These are phyloP conservation scores for Watsonalla binaria DNA, from an alignment of 2,888 invertebrate species.

Conservation along the genomic window DNA sequence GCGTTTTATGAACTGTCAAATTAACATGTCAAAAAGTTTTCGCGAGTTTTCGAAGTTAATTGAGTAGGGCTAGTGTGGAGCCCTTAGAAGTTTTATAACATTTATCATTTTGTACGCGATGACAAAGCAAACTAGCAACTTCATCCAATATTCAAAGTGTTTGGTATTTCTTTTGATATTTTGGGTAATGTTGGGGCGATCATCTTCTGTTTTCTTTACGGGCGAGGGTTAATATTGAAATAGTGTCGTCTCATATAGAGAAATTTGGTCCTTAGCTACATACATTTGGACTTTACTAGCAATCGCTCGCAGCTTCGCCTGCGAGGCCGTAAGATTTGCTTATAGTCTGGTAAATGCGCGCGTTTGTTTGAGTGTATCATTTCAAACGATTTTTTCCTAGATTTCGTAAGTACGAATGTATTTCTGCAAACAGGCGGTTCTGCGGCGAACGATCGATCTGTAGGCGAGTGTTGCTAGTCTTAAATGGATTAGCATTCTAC, in stretches of 20 bases:
- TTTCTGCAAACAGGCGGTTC: too few species aligned
- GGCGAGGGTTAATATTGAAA: neutral
- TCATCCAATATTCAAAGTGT: neutral
- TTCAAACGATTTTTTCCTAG: too few species aligned
- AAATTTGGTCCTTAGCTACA: too few species aligned
- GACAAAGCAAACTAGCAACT: neutral
- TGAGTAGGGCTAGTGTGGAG: neutral
- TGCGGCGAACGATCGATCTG: too few species aligned
- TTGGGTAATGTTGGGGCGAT: neutral
- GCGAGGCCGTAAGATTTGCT: too few species aligned
- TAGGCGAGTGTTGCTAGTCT: too few species aligned
- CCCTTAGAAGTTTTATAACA: neutral
- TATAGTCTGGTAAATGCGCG: too few species aligned
- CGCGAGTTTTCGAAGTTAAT: neutral
- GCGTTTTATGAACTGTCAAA: slow-evolving; percentile 11
- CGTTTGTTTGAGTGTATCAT: too few species aligned
- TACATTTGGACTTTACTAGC: too few species aligned
- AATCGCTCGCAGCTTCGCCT: too few species aligned
- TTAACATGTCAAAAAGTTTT: slow-evolving; percentile 4
- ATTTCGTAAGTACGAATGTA: too few species aligned
- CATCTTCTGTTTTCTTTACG: neutral
- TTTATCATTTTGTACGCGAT: neutral
- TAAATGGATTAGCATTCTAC: too few species aligned
- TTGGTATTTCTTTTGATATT: neutral
- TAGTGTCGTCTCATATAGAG: neutral